phyloP scores from a whole-genome alignment of 1,140 invertebrate species.

The Megathymus violae region DNA sequence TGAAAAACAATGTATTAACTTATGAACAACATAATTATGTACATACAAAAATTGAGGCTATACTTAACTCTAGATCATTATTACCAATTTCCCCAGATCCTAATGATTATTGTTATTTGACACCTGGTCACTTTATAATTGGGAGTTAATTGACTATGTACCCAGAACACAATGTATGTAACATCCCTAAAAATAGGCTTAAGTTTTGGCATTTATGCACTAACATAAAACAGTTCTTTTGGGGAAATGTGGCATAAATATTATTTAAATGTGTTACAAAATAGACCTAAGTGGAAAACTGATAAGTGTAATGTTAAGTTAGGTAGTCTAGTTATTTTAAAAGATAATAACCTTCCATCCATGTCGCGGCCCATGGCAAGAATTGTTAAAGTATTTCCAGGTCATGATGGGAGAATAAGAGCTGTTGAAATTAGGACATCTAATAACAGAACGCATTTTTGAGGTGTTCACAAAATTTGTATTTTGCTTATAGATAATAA shows the following conservation, averaged over 20 bases:
- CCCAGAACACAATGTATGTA: slow-evolving; percentile 19
- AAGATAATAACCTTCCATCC: slow-evolving; percentile 43
- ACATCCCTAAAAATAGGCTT: slow-evolving; percentile 12
- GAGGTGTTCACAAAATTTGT: slow-evolving; percentile 25
- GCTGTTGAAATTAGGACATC: slow-evolving; percentile 38
- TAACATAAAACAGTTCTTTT: slow-evolving; percentile 41
- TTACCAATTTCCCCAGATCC: not conserved
- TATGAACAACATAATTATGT: not conserved
- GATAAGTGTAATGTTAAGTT: slow-evolving; percentile 31
- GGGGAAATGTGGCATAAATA: slow-evolving; percentile 48
- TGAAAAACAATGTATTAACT: not conserved
- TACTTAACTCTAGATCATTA: not conserved
- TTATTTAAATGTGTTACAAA: slow-evolving; percentile 45
- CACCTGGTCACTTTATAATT: slow-evolving; percentile 5
- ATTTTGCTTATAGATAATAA: slow-evolving; percentile 29
- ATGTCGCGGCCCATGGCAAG: slow-evolving; percentile 51
- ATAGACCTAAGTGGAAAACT: slow-evolving; percentile 45
- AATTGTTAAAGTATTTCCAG: slow-evolving; percentile 45
- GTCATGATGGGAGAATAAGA: slow-evolving; percentile 47
- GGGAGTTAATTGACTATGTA: slow-evolving; percentile 6
- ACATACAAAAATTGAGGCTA: not conserved
- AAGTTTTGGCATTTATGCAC: slow-evolving; percentile 31
- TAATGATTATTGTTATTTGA: slow-evolving; percentile 4
- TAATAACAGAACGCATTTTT: slow-evolving; percentile 19
- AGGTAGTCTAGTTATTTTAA: slow-evolving; percentile 50